Evolutionary conservation across 2,797 vertebrate species (phyloP), one percentile per base, ranked within the genome.

Genomic region (Momotus momota): DNA sequence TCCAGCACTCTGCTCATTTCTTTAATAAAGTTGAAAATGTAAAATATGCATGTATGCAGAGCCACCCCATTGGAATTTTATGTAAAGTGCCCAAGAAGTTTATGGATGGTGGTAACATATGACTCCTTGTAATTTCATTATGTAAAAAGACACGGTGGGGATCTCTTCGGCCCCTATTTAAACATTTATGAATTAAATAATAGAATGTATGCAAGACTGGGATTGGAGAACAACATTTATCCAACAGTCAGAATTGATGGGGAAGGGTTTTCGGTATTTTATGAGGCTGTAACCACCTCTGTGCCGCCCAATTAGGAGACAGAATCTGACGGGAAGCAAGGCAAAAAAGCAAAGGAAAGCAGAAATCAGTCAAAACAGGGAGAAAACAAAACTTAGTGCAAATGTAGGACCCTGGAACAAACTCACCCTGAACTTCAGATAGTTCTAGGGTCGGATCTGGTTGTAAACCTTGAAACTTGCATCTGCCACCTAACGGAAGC

Each of bases 11-110:
- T 17, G 40, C 97, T 98, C 97, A 97, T 98, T 98, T 98, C 98
- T 98, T 98, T 99, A 99, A 98, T 99, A 99, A 98, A 97, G 98
- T 95, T 97, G 97, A 93, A 98, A 98, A 98, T 98, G 98, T 98
- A 98, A 98, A 96, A 98, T 98, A 96, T 98, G 98, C 97, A 97
- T 96, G 96, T 97, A 97, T 98, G 97, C 97, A 97, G 97, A 97
- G 86, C 89, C 97, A 96, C 94, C 95, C 91, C 93, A 98, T 98
- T 98, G 97, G 98, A 98, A 97, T 98, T 98, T 97, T 98, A 98
- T 98, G 98, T 98, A 98, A 99, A 98, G 98, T 94, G 88, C 88
- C 84, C 98, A 96, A 97, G 97, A 98, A 98, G 98, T 98, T 98
- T 98, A 94, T 95, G 95, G 95, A 92, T 94, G 95, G 88, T 95